These are phyloP conservation scores for Trileptium ribeirensis DNA, from an alignment of 2,888 invertebrate genomes.

Conservation along the genomic window DNA sequence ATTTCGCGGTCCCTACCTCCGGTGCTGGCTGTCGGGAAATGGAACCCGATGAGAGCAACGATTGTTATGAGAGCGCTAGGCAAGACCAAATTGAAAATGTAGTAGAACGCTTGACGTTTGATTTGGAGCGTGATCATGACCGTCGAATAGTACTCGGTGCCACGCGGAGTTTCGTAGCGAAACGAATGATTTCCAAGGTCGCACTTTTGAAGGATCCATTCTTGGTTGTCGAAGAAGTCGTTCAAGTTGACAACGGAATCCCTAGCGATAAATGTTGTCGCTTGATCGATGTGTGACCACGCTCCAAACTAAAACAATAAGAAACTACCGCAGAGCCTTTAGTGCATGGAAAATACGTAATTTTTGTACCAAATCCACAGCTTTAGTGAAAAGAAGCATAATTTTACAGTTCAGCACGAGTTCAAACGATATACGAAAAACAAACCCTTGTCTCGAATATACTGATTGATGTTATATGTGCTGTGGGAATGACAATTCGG, in stretches of 20 bases:
- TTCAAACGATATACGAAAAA: no score
- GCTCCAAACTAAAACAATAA: conserved; percentile 37
- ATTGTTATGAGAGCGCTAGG: conserved; percentile 18
- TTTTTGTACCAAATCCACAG: no score
- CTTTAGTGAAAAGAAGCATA: no score
- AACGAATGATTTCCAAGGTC: background rate
- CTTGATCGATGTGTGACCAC: conserved; percentile 14
- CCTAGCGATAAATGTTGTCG: background rate
- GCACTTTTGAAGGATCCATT: conserved; percentile 12
- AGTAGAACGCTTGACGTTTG: conserved; percentile 22
- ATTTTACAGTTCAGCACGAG: no score
- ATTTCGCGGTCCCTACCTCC: conserved; percentile 4
- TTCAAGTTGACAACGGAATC: background rate
- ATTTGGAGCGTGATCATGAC: background rate
- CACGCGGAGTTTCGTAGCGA: background rate
- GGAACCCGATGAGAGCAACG: conserved; percentile 19
- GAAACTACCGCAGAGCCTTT: no score
- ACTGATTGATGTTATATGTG: no score
- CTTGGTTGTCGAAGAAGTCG: conserved; percentile 22
- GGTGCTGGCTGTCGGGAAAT: conserved; percentile 6
- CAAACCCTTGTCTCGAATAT: no score
- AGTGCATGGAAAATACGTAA: no score
- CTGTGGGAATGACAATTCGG: no score
- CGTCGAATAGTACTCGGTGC: background rate
- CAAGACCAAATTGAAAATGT: conserved; percentile 21